Evolutionary conservation across 2,888 invertebrate species (phyloP).

Genomic region (Drosophila leonis): DNA sequence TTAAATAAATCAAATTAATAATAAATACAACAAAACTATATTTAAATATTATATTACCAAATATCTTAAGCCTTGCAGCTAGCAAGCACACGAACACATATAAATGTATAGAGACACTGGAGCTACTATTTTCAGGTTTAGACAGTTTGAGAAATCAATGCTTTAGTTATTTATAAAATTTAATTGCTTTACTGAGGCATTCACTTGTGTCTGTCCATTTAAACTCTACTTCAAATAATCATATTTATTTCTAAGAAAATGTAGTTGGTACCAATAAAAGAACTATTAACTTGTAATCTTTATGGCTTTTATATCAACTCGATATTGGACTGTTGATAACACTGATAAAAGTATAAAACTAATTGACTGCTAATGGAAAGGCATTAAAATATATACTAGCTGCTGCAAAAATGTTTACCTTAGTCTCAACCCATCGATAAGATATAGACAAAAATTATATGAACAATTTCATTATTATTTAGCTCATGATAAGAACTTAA

Average conservation of each 20-base stretch:
- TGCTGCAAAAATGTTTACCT: neutral
- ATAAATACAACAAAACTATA: neutral
- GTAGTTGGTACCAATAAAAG: neutral
- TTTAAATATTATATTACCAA: neutral
- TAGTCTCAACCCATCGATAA: neutral
- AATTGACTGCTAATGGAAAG: conserved; percentile 5
- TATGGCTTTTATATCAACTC: neutral
- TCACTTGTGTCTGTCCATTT: neutral
- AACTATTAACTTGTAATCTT: neutral
- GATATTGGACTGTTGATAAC: neutral
- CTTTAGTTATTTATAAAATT: neutral
- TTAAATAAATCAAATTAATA: conserved; percentile 25
- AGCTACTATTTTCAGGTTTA: no score
- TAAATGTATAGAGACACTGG: no score
- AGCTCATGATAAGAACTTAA: neutral
- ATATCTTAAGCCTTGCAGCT: neutral
- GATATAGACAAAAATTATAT: neutral
- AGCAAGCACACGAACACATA: no score
- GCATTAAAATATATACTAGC: neutral
- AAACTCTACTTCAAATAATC: neutral
- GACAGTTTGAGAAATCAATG: neutral
- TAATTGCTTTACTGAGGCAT: no score
- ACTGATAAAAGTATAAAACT: neutral
- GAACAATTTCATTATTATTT: no score
- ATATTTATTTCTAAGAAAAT: neutral